Base-by-base conservation (phyloP, 2,888 invertebrate species). In the Selenia dentaria region DNA sequence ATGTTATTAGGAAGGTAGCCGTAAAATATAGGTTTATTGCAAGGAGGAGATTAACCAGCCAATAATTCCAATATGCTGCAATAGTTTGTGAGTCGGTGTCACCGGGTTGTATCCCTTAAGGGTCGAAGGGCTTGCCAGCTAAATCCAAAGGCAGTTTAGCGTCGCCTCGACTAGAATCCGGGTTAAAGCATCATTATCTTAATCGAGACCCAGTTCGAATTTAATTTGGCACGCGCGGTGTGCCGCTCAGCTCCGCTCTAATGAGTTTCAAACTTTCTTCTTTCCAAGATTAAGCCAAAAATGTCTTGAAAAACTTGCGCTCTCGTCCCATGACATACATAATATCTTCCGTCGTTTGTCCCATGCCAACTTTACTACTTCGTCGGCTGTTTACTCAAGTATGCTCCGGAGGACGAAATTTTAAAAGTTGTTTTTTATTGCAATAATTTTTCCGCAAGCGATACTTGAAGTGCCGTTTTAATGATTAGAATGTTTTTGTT, bases 191-290 rank as follows among this genome's bases (percentile, higher is more conserved):
- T 48, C 46, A 46, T 46, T 42, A 48, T 48, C 47, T 48, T 48
- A 48, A 48, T 48, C 47, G 47, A 37, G 47, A 33, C 39, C 39
- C 31, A 32, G 41, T 41, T 34, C n/a, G 45, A 79, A 81, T 79
- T 75, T 71, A 78, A 81, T 79, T 78, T 74, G 66, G 72, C 71
- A 70, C 74, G 69, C 62, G 70, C 79, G 74, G 78, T 79, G 75
- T 76, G 71, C 74, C 67, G 69, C n/a, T 47, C 45, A 37, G 42
- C 72, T 70, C 67, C 70, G 71, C 70, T 73, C 75, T 84, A 83
- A 85, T 83, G 81, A 85, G 82, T 83, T 83, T 67, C 62, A 46
- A 83, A 85, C 78, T 84, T 79, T 64, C 60, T 72, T 48, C 47
- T 48, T 37, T 48, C 47, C 47, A 33, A 48, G 47, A 48, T 48